A percentile compares a stretch with the other conserved stretches of the same genome.
Evolutionary conservation across 2,888 invertebrate species (phyloP).

Genomic region (Blastobasis lacticolella): DNA sequence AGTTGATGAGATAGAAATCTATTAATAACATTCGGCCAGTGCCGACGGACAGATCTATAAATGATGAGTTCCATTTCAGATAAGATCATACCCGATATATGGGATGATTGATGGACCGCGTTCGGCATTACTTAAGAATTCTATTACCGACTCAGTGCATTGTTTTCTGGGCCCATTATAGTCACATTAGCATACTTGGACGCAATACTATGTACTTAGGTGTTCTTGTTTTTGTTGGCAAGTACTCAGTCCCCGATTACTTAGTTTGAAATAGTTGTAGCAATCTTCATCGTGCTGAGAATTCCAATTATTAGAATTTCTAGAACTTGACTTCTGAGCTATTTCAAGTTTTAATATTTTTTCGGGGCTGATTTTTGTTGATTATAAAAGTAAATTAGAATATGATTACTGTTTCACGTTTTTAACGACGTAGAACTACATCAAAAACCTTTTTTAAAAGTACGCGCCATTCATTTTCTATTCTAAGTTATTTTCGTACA

Average conservation of each 20-base stretch:
- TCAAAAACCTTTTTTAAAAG: too few species aligned
- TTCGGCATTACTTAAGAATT: constrained; percentile 60
- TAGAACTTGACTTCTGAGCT: too few species aligned
- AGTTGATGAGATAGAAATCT: constrained; percentile 70
- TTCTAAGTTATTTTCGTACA: neutral
- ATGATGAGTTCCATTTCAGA: constrained; percentile 73
- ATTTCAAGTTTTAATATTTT: too few species aligned
- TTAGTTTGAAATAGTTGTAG: too few species aligned
- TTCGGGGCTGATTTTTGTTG: too few species aligned
- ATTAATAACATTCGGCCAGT: constrained; percentile 69
- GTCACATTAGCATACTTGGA: constrained; percentile 53
- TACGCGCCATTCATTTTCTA: too few species aligned
- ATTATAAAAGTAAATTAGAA: too few species aligned
- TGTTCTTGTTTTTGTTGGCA: neutral
- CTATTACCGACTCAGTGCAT: constrained; percentile 58
- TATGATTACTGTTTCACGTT: too few species aligned
- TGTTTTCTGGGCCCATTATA: constrained; percentile 62
- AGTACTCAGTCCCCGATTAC: too few species aligned
- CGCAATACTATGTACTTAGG: neutral
- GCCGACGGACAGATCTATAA: constrained; percentile 68
- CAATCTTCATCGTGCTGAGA: too few species aligned
- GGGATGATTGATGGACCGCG: constrained; percentile 62
- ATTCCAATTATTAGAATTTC: too few species aligned
- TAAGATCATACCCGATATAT: constrained; percentile 66
- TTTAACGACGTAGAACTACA: too few species aligned